Base-by-base conservation (phyloP, 2,888 invertebrate genomes). In the Bellardia bayeri region DNA sequence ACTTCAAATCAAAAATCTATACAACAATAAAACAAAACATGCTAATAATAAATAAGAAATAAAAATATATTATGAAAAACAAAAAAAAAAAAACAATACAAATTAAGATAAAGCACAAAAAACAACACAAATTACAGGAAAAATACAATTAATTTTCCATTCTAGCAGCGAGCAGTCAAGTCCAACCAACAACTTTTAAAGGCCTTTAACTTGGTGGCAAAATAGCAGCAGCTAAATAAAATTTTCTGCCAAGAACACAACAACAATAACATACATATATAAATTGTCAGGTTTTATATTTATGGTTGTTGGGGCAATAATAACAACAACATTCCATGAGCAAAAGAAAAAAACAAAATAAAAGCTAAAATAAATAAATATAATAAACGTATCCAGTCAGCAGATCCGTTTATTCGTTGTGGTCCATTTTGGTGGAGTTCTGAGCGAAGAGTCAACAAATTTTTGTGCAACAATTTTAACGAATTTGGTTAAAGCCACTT, bases 401-500 rank as follows among this genome's bases (percentile, higher is more conserved):
- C 6, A 37, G 37, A 83, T 88, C 83, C 75, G 85, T 85, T 83
- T 69, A 71, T 69, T 66, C 23, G 78, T 75, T 69, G 30, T 72
- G 56, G 80, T 81, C 63, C 68, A 76, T 85, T 85, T 88, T 81
- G 81, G 84, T 83, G 66, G 37, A 23, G 58, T 61, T 66, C 72
- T 54, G n/a, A 71, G 63, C 33, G 33, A 42, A 72, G 54, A 58
- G 78, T 37, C 72, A 63, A 45, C 82, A 68, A 66, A 82, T 76
- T 82, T 85, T 61, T 86, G 42, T 82, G 86, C 82, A 84, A 85
- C 85, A 74, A 79, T 88, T 84, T 87, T 66, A 87, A 86, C 89
- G 80, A 89, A 88, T 89, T 89, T 89, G 89, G 89, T 79, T 83
- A 89, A 89, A 88, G 89, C 90, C 75, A 88, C 89, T 89, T 89